Base-by-base conservation (phyloP, 2,888 invertebrate species). In the Chaetogeoica ovagalla region DNA sequence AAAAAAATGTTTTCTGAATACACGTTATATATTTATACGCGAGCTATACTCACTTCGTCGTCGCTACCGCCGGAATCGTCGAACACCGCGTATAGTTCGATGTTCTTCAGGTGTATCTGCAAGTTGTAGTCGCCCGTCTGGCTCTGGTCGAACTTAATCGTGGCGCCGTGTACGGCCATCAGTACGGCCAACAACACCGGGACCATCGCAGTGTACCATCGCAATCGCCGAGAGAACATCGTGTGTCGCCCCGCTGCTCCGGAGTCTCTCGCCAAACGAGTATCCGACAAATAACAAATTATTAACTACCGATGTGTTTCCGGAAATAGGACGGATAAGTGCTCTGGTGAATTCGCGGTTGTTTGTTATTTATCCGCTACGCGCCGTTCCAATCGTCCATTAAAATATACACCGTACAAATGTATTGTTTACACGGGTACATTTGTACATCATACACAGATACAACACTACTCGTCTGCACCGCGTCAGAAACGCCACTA, bases 51-150 rank as follows among this genome's bases (percentile, higher is more conserved):
- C 86, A 89, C 91, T 89, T 90, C 90, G 82, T 79, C 77, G 55
- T 89, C 90, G 84, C 87, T 84, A 6, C 60, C 66, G n/a, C 75
- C 66, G 5, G 77, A 79, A 30, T 90, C 89, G 84, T 90, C 90
- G 83, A 92, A 85, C 57, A 92, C 85, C 11, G 92, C 93, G 84
- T 94, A 89, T 84, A 94, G 89, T 84, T 92, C 90, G 83, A 94
- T 88, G 86, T 94, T 92, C 87, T 93, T 94, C 83, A 94, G 87
- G 86, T 92, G 92, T 83, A 94, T 88, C 85, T 93, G 93, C 83
- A 94, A 91, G 86, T 94, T 94, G 83, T 92, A 89, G 84, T 92
- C 91, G 30, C 94, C 94, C 6, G 89, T 90, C 87, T 94, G 94
- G 66, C 91, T 89, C 86, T 94, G 93, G 86, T 94, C 93, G 86